Percentiles rank a stretch among this genome's conserved stretches.
Conservation (phyloP, 2,888 invertebrate genomes). For the Drosophila meridionalis region DNA sequence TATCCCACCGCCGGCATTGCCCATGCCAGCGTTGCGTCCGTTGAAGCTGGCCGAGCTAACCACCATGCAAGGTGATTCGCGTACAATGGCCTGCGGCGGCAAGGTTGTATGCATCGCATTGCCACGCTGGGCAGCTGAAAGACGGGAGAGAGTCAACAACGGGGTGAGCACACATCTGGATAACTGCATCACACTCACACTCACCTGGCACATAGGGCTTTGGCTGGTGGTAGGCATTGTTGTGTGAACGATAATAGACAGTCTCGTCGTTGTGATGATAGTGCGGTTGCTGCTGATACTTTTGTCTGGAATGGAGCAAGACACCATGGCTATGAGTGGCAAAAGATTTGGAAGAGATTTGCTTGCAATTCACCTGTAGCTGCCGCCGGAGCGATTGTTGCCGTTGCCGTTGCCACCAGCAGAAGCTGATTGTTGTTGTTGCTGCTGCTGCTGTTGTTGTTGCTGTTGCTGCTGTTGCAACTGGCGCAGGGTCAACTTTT, state of each 20-base stretch:
- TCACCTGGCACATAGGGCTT: constrained; percentile 83
- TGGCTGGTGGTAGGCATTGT: constrained; percentile 82
- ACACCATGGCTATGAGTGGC: background rate
- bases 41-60: constrained; percentile 81
- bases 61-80: constrained; percentile 81
- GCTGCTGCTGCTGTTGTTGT: constrained; percentile 72
- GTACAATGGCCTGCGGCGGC: constrained; percentile 81
- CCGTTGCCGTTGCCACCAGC: constrained; percentile 60
- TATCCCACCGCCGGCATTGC: constrained; percentile 70
- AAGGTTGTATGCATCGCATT: constrained; percentile 81
- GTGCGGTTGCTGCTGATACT: constrained; percentile 83
- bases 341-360: background rate
- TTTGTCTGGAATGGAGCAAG: constrained; percentile 64
- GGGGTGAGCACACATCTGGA: background rate
- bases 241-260: constrained; percentile 83
- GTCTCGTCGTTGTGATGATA: constrained; percentile 84
- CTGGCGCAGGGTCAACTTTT: constrained; percentile 82
- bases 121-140: constrained; percentile 79
- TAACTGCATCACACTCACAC: constrained; percentile 16
- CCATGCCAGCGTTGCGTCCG: constrained; percentile 79
- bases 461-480: constrained; percentile 82
- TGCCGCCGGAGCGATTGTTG: constrained; percentile 71
- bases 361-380: constrained; percentile 62
- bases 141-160: background rate
- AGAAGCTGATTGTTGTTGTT: constrained; percentile 45